phyloP scores from a whole-genome alignment of 2,797 vertebrate species.

The Podargus strigoides region DNA sequence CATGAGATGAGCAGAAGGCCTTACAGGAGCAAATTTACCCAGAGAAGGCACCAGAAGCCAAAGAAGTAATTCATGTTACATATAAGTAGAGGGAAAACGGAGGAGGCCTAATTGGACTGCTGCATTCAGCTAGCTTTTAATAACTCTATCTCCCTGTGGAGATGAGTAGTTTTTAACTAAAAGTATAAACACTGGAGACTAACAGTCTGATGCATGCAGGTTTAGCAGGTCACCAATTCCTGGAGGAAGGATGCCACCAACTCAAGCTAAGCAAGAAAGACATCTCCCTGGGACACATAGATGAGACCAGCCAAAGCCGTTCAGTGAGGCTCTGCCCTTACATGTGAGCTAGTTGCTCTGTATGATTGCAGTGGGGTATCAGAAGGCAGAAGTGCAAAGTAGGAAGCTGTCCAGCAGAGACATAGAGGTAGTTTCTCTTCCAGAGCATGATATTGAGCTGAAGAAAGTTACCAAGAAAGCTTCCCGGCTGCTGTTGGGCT shows the following conservation, averaged over 20 bases:
- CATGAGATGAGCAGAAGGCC: not conserved
- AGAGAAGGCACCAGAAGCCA: not conserved
- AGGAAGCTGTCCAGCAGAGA: not conserved
- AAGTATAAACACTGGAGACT: not conserved
- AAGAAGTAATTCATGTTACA: not conserved
- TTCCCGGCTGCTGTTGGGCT: not conserved
- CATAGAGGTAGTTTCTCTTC: not conserved
- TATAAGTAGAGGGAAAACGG: not conserved
- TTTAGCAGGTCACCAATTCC: not conserved
- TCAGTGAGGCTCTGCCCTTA: rapidly evolving
- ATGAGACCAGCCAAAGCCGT: not conserved
- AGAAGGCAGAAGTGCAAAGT: not conserved
- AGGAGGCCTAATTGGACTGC: not conserved
- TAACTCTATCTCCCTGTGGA: not conserved
- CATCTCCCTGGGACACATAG: not conserved
- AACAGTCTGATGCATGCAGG: not conserved
- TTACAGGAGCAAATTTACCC: not conserved
- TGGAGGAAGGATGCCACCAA: not conserved
- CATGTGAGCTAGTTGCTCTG: not conserved
- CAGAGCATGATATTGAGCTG: not conserved
- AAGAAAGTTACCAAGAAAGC: not conserved
- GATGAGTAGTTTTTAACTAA: not conserved
- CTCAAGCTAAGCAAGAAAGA: not conserved
- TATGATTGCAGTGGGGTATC: not conserved
- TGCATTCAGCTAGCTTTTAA: not conserved